Base-by-base conservation (phyloP, 2,888 invertebrate species). In the Sphecodes monilicornis region DNA sequence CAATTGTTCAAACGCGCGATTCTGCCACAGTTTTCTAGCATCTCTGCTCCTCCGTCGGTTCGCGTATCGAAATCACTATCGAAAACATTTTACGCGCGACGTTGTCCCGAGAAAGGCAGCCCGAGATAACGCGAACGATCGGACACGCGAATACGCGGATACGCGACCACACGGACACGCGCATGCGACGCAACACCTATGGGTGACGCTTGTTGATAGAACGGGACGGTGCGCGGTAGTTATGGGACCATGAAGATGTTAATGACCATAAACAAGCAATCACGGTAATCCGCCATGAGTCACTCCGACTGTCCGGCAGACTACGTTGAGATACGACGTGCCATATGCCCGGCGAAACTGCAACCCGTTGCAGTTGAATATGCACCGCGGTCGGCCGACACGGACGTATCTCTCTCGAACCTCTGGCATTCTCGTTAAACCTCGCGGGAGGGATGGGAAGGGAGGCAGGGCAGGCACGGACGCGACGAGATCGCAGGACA, bases 231-330 rank as follows among this genome's bases (percentile, higher is more conserved):
- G 90, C 91, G 91, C 90, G 89, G 93, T 92, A 93, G 94, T 94
- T 94, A 94, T 94, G 93, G 93, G 91, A 93, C 93, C 93, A 92
- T 93, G 93, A 94, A 93, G 94, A 94, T 94, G 94, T 94, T 94
- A 94, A 94, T 94, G 94, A 94, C 94, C 94, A 94, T 94, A 94
- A 94, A 94, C 94, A 94, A 94, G 94, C 94, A 94, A 94, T 94
- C 93, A 94, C 93, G 92, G 93, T 94, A 94, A 94, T 94, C 94
- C 94, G 92, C 93, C 92, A 94, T 94, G 94, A 94, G 94, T 94
- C 94, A 94, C 94, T 94, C 94, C 91, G 93, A 93, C 94, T 94
- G 94, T 94, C 94, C 88, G 89, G 89, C 91, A 86, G 91, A 92
- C 89, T 90, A 91, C 91, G 90, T 90, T 84, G 84, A 93, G 94